phyloP scores from a whole-genome alignment of 2,888 invertebrate genomes.

The Homarus gammarus region DNA sequence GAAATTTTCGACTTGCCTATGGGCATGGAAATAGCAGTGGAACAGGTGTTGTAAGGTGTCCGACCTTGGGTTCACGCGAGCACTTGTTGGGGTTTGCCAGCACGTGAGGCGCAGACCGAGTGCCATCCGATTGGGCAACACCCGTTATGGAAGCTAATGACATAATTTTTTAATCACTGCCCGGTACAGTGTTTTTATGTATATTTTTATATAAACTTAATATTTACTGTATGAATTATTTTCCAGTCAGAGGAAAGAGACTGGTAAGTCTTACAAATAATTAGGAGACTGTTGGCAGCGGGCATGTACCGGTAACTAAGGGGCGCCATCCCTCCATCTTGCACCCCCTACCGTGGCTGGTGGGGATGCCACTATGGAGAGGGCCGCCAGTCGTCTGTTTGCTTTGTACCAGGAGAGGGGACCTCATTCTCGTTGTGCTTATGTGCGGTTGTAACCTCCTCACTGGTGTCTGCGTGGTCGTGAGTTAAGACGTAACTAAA shows the following conservation, averaged over 20 bases:
- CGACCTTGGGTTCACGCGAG: slow-evolving; percentile 28
- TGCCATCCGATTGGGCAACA: background rate
- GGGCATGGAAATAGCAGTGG: background rate
- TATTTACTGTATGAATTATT: too few species aligned
- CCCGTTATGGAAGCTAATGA: background rate
- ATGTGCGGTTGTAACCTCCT: background rate
- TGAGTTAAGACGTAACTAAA: background rate
- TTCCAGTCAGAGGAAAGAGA: too few species aligned
- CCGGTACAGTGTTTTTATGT: background rate
- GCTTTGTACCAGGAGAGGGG: slow-evolving; percentile 26
- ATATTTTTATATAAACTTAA: too few species aligned
- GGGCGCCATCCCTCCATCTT: background rate
- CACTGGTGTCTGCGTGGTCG: background rate
- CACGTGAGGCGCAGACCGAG: slow-evolving; percentile 9
- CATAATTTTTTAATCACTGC: background rate
- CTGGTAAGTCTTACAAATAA: background rate
- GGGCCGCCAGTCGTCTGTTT: slow-evolving; percentile 34
- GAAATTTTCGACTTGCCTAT: background rate
- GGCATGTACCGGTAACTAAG: background rate
- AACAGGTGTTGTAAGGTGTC: slow-evolving; percentile 13
- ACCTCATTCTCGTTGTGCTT: background rate
- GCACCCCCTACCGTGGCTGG: background rate
- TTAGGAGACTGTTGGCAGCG: background rate
- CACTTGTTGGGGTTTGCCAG: slow-evolving; percentile 41
- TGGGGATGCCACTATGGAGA: slow-evolving; percentile 20